phyloP scores from a whole-genome alignment of 2,888 invertebrate genomes.

The Pasiphila rectangulata region DNA sequence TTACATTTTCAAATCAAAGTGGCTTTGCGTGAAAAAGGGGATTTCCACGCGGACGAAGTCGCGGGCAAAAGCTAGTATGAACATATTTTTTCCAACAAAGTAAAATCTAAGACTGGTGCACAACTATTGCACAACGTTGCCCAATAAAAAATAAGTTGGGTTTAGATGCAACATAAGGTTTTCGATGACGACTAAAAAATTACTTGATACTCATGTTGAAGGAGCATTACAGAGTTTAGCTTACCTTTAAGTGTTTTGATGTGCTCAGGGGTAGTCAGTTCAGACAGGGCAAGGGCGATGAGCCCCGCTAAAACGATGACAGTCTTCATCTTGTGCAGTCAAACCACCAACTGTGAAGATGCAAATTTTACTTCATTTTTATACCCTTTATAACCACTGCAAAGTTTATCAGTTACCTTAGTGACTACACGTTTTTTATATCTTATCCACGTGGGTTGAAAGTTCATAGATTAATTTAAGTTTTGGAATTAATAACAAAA shows the following conservation, averaged over 20 bases:
- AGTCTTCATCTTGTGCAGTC: conserved; percentile 53
- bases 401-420: neutral
- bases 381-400: conserved; percentile 10
- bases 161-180: too few relatives aligned
- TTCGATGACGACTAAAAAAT: too few relatives aligned
- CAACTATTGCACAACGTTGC: too few relatives aligned
- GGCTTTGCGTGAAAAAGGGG: too few relatives aligned
- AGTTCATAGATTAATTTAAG: conserved; percentile 9
- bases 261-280: conserved; percentile 29
- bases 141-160: too few relatives aligned
- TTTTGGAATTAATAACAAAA: neutral
- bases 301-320: conserved; percentile 53
- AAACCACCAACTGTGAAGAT: conserved; percentile 42
- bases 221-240: neutral
- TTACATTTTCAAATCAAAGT: too few relatives aligned
- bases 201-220: neutral
- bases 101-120: too few relatives aligned
- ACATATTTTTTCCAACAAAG: too few relatives aligned
- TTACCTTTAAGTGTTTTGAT: conserved; percentile 37
- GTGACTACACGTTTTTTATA: conserved; percentile 6
- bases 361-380: neutral
- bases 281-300: conserved; percentile 47
- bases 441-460: conserved; percentile 12
- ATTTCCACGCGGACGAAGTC: too few relatives aligned
- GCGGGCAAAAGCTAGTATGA: too few relatives aligned